Evolutionary conservation across 2,888 invertebrate genomes (phyloP).

Genomic region (Athalia rosae): DNA sequence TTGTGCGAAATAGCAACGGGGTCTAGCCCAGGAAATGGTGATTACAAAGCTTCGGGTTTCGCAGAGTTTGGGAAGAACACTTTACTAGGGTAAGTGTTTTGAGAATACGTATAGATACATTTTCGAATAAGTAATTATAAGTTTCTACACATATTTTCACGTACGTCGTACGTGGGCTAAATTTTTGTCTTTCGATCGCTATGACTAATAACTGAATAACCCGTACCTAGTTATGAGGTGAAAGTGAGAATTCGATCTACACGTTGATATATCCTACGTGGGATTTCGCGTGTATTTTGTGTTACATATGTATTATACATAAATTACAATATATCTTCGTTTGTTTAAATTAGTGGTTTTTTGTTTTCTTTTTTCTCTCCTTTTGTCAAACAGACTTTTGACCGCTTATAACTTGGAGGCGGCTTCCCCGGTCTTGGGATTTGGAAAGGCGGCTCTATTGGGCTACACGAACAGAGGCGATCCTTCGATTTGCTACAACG

Average conservation of each 20-base stretch:
- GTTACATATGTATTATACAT: background rate
- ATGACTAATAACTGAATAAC: too few relatives aligned
- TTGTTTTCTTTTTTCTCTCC: background rate
- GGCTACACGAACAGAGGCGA: conserved; percentile 83
- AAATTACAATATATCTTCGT: background rate
- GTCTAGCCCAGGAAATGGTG: conserved; percentile 61
- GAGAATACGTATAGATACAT: background rate
- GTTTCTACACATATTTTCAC: background rate
- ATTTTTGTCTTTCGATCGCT: conserved; percentile 32
- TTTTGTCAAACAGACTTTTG: conserved; percentile 59
- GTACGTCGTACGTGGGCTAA: background rate
- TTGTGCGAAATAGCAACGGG: conserved; percentile 84
- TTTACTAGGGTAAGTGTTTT: conserved; percentile 75
- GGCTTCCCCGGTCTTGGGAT: conserved; percentile 81
- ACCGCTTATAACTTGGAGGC: conserved; percentile 76
- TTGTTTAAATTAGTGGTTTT: background rate
- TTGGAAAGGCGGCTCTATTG: conserved; percentile 84
- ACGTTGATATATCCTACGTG: too few relatives aligned
- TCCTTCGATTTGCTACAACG: conserved; percentile 77
- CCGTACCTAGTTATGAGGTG: conserved; percentile 1
- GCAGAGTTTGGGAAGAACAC: conserved; percentile 68
- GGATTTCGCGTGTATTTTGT: too few relatives aligned
- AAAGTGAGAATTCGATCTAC: background rate
- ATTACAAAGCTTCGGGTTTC: conserved; percentile 56
- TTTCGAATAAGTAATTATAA: background rate